A percentile compares a stretch with the other conserved stretches of the same genome.
Conservation (phyloP, 1,140 invertebrate genomes). For the Medauroidea extradentata region DNA sequence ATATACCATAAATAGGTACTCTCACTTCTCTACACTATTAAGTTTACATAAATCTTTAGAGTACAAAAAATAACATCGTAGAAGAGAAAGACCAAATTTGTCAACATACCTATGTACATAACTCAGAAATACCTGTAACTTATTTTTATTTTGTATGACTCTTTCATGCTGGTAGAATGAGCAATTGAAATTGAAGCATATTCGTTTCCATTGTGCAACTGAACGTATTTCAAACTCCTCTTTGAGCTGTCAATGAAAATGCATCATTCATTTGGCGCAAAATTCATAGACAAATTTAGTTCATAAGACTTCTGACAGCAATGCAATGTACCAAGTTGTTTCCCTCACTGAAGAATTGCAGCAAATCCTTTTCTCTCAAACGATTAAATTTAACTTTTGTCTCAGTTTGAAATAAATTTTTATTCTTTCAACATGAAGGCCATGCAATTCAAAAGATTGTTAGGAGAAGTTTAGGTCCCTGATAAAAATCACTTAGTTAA, state of each 20-base stretch:
- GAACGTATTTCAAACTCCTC: conserved; percentile 38
- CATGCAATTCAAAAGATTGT: conserved; percentile 14
- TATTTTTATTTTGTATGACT: conserved; percentile 34
- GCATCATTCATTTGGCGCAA: not conserved
- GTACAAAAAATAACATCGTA: too few species aligned
- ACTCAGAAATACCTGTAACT: too few species aligned
- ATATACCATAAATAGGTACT: too few species aligned
- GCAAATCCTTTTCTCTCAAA: conserved; percentile 8
- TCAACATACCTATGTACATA: too few species aligned
- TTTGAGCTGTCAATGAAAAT: conserved; percentile 36
- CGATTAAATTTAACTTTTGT: conserved; percentile 17
- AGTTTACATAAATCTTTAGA: too few species aligned
- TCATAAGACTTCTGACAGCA: not conserved
- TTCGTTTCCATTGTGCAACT: conserved; percentile 41
- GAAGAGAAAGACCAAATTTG: too few species aligned
- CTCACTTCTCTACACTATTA: too few species aligned
- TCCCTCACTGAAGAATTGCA: not conserved
- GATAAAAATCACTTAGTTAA: conserved; percentile 14
- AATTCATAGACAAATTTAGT: not conserved
- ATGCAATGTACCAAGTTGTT: not conserved
- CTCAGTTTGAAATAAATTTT: conserved; percentile 3
- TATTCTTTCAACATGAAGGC: conserved; percentile 12
- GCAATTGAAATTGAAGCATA: conserved; percentile 31
- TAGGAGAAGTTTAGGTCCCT: conserved; percentile 14
- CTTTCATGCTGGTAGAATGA: conserved; percentile 34